These are phyloP conservation scores for Marcusenius ussheri DNA, from an alignment of 2,113 vertebrate genomes.

Conservation along the genomic window DNA sequence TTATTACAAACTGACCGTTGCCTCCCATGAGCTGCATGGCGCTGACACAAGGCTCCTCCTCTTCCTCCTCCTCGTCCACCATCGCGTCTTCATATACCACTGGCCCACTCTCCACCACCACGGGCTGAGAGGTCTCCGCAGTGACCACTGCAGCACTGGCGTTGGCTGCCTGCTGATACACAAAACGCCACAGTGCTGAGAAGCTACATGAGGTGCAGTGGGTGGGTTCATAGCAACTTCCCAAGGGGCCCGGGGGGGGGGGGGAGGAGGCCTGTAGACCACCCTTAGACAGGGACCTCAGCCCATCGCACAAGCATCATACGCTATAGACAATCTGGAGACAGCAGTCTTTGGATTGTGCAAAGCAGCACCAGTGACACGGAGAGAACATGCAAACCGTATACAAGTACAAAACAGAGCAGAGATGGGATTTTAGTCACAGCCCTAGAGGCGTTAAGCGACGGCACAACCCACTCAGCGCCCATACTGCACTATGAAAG, in stretches of 20 bases:
- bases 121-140: conserved; percentile 30
- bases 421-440: not conserved
- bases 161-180: not conserved
- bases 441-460: not conserved
- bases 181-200: not conserved
- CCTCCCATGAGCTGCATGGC: conserved; percentile 81
- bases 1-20: conserved; percentile 57
- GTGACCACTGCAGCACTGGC: not conserved
- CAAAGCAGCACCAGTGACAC: not conserved
- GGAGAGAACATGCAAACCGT: not conserved
- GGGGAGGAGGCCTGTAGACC: no score
- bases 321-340: not conserved
- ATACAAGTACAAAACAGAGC: not conserved
- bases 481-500: not conserved
- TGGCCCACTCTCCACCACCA: conserved; percentile 83
- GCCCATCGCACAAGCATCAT: not conserved
- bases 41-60: conserved; percentile 82
- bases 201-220: not conserved
- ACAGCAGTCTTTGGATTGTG: not conserved
- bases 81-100: conserved; percentile 75
- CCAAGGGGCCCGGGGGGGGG: not conserved
- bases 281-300: no score
- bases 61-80: conserved; percentile 73
- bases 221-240: not conserved
- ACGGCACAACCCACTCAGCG: not conserved